Evolutionary conservation across 2,113 vertebrate species (phyloP), one percentile per base, ranked within the genome.

Genomic region (Fregetta grallaria): DNA sequence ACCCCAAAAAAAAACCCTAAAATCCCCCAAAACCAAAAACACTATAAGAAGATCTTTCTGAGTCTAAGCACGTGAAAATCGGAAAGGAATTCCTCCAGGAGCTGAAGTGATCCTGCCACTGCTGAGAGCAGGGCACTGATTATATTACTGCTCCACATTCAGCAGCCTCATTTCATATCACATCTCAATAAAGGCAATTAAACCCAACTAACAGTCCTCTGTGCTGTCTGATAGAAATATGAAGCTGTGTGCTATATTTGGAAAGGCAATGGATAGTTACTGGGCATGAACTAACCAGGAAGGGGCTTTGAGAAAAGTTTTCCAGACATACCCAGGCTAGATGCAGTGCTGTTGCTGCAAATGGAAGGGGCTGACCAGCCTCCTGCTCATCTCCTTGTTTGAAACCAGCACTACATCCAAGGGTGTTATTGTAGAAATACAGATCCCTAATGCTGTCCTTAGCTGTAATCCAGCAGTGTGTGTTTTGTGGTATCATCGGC

Each of bases 321-420:
- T 72, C 47, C 17, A 17, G 20, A 38, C 23, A 11, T 23, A 72
- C 12, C 21, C 40, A 61, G 20, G 14, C 52, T 23, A 44, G 36
- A 55, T 19, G 36, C 12, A 29, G 17, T n/a, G 38, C 50, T 68
- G n/a, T 8, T 42, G 21, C 21, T 63, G 56, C 16, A 92, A n/a
- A 76, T 6, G 12, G 40, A 80, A 49, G 30, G 15, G 49, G 32
- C 40, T 50, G n/a, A 62, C 1, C 1, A 62, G 36, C 42, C 40
- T 68, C 42, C 12, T 0, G 0, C 49, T 80, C 22, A 34, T 38
- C 49, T 26, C 1, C 1, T 9, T 53, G 8, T 40, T 63, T 40
- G 21, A 58, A 70, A 40, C 7, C 4, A 3, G 32, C 16, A 68
- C 22, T 27, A 56, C 11, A 22, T 42, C 34, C 44, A 36, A 81